A percentile compares a stretch with the other conserved stretches of the same genome.
phyloP scores from a whole-genome alignment of 2,797 vertebrate genomes.

The Tenualosa ilisha region DNA sequence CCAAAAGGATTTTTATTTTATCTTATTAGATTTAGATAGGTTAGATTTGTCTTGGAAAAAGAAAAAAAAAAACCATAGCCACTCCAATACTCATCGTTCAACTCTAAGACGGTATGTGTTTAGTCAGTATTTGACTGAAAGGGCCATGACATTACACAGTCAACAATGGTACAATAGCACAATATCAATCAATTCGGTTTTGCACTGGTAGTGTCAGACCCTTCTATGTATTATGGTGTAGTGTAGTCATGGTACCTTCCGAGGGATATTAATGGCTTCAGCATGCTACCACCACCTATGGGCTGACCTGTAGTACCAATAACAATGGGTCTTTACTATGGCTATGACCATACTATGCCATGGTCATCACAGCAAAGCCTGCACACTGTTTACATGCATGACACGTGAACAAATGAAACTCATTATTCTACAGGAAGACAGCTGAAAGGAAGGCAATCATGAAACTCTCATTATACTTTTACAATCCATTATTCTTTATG shows the following conservation, averaged over 20 bases:
- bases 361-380: neutral
- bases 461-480: neutral
- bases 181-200: too few species aligned
- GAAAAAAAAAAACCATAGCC: too few species aligned
- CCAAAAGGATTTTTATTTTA: neutral
- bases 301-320: neutral
- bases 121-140: too few species aligned
- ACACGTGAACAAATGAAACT: neutral
- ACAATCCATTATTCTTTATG: neutral
- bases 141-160: too few species aligned
- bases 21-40: neutral
- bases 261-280: conserved; percentile 17
- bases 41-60: too few species aligned
- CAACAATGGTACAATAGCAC: too few species aligned
- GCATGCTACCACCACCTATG: neutral
- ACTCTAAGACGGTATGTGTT: neutral
- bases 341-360: too few species aligned
- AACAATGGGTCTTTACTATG: too few species aligned
- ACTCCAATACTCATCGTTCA: neutral
- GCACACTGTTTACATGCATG: neutral
- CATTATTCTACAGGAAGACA: neutral
- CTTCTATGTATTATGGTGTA: too few species aligned
- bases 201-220: too few species aligned
- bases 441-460: neutral
- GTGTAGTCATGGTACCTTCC: neutral